Conservation (phyloP, 2,888 invertebrate genomes). For the Epinotia brunnichana region DNA sequence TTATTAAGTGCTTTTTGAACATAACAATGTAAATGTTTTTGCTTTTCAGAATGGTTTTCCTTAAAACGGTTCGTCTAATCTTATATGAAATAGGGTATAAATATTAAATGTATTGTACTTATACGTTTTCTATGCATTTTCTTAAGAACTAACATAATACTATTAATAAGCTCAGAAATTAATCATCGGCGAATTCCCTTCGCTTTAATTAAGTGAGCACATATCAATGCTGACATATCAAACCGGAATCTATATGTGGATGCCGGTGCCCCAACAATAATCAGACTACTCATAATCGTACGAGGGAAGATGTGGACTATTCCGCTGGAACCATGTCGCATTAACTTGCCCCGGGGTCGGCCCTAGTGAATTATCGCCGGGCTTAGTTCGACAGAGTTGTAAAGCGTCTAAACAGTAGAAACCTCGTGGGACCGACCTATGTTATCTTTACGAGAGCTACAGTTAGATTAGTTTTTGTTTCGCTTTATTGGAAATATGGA, state of each 20-base stretch:
- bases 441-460: slow-evolving; percentile 46
- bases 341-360: slow-evolving; percentile 25
- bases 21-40: too few relatives aligned
- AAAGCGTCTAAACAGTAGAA: slow-evolving; percentile 46
- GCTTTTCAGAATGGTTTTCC: too few relatives aligned
- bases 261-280: slow-evolving; percentile 32
- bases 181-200: slow-evolving; percentile 1
- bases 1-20: too few relatives aligned
- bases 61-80: too few relatives aligned
- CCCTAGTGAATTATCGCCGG: slow-evolving; percentile 39
- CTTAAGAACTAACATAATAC: not conserved
- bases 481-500: slow-evolving; percentile 43
- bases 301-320: slow-evolving; percentile 29
- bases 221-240: slow-evolving; percentile 26
- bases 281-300: slow-evolving; percentile 25
- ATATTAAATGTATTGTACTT: not conserved
- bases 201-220: slow-evolving; percentile 16
- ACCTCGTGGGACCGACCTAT: slow-evolving; percentile 43
- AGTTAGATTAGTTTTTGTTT: slow-evolving; percentile 47
- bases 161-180: slow-evolving; percentile 2
- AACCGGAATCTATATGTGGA: slow-evolving; percentile 7
- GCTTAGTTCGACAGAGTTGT: slow-evolving; percentile 46
- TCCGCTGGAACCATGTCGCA: slow-evolving; percentile 42
- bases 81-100: too few relatives aligned
- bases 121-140: not conserved